Evolutionary conservation across 2,888 invertebrate genomes (phyloP).

Genomic region (Galerucella nymphaeae): DNA sequence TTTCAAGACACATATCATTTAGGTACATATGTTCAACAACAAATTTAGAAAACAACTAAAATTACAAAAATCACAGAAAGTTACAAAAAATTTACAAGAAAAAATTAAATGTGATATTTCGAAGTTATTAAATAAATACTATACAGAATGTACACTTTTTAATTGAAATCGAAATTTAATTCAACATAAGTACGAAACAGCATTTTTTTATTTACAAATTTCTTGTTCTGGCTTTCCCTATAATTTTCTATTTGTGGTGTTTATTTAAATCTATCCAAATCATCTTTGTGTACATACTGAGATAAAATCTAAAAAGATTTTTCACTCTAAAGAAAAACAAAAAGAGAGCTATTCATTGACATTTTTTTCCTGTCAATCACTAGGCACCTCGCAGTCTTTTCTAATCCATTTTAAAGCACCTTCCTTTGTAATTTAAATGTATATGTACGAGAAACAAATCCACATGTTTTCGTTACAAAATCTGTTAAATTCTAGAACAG

Average conservation of each 20-base stretch:
- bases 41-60: conserved; percentile 55
- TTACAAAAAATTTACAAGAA: conserved; percentile 57
- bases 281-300: conserved; percentile 59
- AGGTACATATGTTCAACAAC: conserved; percentile 59
- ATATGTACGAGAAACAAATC: conserved; percentile 11
- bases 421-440: conserved; percentile 40
- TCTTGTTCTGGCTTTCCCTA: conserved; percentile 30
- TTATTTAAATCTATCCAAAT: conserved; percentile 4
- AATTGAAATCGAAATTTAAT: conserved; percentile 45
- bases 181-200: conserved; percentile 52
- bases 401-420: conserved; percentile 57
- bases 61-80: conserved; percentile 62
- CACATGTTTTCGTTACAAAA: neutral
- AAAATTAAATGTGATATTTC: conserved; percentile 55
- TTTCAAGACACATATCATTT: conserved; percentile 60
- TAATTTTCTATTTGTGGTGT: neutral
- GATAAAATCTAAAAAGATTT: conserved; percentile 56
- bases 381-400: conserved; percentile 64
- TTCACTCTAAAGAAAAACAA: conserved; percentile 44
- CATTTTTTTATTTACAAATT: conserved; percentile 47
- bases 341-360: conserved; percentile 58
- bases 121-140: conserved; percentile 62
- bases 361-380: conserved; percentile 53
- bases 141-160: conserved; percentile 64
- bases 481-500: neutral